A percentile compares a stretch with the other conserved stretches of the same genome.
Evolutionary conservation across 1,140 invertebrate species (phyloP).

Genomic region (Calliopsis andreniformis): DNA sequence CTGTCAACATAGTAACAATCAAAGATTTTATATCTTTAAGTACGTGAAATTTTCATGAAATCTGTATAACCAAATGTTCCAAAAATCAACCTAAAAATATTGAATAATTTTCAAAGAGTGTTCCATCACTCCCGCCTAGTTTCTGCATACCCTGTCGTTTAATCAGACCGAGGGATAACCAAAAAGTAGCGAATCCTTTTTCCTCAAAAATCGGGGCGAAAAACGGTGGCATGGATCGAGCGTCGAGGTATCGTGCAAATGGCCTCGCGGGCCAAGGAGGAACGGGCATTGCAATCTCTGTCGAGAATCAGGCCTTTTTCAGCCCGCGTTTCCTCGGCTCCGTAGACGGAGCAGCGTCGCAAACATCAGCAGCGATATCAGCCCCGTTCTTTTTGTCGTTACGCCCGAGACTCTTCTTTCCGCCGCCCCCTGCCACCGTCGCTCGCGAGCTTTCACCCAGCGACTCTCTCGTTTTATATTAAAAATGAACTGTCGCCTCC

Average conservation of each 20-base stretch:
- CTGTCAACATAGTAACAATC: too few species aligned
- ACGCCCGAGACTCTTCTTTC: conserved; percentile 47
- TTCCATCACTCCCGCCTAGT: too few species aligned
- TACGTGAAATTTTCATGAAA: too few species aligned
- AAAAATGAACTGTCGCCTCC: conserved; percentile 79
- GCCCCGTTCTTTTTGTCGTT: conserved; percentile 70
- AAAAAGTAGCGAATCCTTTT: not conserved
- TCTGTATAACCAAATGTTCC: too few species aligned
- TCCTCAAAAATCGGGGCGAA: not conserved
- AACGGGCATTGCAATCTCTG: conserved; percentile 67
- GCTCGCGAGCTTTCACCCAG: not conserved
- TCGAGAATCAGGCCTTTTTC: conserved; percentile 53
- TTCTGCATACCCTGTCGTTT: too few species aligned
- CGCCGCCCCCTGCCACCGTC: not conserved
- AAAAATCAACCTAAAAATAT: too few species aligned
- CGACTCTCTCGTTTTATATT: conserved; percentile 70
- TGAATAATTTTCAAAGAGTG: too few species aligned
- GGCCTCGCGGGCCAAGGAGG: conserved; percentile 65
- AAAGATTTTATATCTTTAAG: too few species aligned
- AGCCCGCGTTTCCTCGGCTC: conserved; percentile 43
- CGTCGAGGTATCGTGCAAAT: conserved; percentile 6
- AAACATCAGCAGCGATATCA: conserved; percentile 36
- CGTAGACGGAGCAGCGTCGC: conserved; percentile 31
- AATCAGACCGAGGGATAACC: too few species aligned
- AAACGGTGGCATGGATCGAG: conserved; percentile 5